Evolutionary conservation across 2,797 vertebrate species (phyloP).

Genomic region (Acanthurus lineatus): DNA sequence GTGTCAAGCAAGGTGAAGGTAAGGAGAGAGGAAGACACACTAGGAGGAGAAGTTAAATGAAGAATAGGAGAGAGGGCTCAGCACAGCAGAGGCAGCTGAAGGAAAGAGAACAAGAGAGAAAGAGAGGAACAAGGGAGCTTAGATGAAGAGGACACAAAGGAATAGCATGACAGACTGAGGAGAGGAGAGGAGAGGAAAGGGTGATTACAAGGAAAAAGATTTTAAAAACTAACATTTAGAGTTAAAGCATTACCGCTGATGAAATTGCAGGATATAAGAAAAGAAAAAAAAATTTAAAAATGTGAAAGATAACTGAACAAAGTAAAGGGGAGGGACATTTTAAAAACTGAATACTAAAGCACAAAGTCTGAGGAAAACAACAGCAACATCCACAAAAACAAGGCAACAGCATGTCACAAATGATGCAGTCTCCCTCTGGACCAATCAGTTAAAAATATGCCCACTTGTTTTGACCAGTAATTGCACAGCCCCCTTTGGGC

Average conservation of each 20-base stretch:
- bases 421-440: conserved; percentile 49
- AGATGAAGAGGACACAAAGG: conserved; percentile 51
- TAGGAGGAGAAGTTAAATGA: conserved; percentile 60
- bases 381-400: conserved; percentile 33
- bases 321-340: neutral
- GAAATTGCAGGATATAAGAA: neutral
- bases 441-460: conserved; percentile 56
- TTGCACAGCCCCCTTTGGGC: conserved; percentile 45
- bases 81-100: conserved; percentile 43
- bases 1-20: conserved; percentile 48
- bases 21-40: conserved; percentile 38
- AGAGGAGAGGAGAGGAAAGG: conserved; percentile 6
- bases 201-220: neutral
- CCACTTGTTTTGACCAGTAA: conserved; percentile 61
- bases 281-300: neutral
- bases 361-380: conserved; percentile 13
- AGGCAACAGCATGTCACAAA: conserved; percentile 42
- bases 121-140: conserved; percentile 44
- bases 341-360: neutral
- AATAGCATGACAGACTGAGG: conserved; percentile 39
- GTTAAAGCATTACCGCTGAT: neutral
- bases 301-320: neutral
- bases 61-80: conserved; percentile 55
- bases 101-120: conserved; percentile 50
- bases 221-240: neutral